Evolutionary conservation across 2,888 invertebrate species (phyloP), one percentile per base, ranked within the genome.

Genomic region (Trilocha varians): DNA sequence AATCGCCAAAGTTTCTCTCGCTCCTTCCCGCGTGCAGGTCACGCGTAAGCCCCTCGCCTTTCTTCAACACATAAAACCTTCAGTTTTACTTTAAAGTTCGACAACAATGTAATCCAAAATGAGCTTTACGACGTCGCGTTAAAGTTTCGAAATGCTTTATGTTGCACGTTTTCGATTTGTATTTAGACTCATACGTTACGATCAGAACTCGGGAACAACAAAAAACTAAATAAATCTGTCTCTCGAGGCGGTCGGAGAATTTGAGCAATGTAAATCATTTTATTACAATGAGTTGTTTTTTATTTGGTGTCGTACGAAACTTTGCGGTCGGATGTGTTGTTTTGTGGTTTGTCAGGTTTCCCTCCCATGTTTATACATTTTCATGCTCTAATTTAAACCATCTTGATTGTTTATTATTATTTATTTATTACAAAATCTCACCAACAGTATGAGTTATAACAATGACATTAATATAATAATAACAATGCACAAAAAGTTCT

Each of bases 181-280:
- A 70, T 76, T 78, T 76, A 72, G 71, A 61, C 73, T 71, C 80
- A 75, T 83, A 79, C 78, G 70, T 82, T 82, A 80, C 70, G 80
- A 78, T 79, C 80, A 70, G 68, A 65, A 60, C 64, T 66, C 57
- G 48, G 60, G 70, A 69, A 68, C 75, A 80, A 83, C 74, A 79
- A 18, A 77, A 70, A 67, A 56, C 65, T 58, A 78, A 78, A 79
- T 76, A 77, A 78, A 76, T 78, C 72, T 78, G 74, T 82, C 78
- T 71, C 66, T 69, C 65, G 67, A 56, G 67, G 65, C 68, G 62
- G 70, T 70, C 61, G 67, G 67, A 66, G 78, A 82, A 82, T 80
- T 79, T 77, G 74, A 79, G 79, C 71, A 79, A 80, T 78, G 83
- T 82, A 80, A 82, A 80, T 80, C 78, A 79, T 82, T 82, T 82